Conservation (phyloP, 2,113 vertebrate genomes). For the Brachypodius melanocephalos region DNA sequence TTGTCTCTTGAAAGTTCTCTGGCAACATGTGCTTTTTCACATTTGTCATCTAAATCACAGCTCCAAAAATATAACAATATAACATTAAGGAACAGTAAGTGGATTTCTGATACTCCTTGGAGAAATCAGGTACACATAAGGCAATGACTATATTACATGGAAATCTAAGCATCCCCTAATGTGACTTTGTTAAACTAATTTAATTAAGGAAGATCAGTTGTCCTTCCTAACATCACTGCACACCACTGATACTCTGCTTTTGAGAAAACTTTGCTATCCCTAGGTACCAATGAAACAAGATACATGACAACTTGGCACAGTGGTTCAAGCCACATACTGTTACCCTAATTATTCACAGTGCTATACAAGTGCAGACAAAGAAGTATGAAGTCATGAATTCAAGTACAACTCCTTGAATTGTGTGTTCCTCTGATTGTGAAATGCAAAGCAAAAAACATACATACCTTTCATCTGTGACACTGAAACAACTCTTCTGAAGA, state of each 20-base stretch:
- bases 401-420: not conserved
- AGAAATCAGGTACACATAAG: constrained; percentile 20
- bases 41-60: constrained; percentile 55
- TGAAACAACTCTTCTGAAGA: not conserved
- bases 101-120: not conserved
- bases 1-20: constrained; percentile 59
- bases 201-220: not conserved
- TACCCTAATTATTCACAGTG: not conserved
- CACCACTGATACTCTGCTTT: not conserved
- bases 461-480: not conserved
- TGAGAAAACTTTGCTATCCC: not conserved
- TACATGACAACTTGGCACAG: not conserved
- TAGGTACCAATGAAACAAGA: not conserved
- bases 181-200: not conserved
- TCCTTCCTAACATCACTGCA: not conserved
- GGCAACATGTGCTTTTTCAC: constrained; percentile 47
- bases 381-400: not conserved
- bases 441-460: not conserved
- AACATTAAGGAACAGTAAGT: constrained; percentile 18
- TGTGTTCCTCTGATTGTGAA: not conserved
- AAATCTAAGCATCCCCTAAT: not conserved
- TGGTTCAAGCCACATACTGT: not conserved
- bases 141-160: not conserved
- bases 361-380: not conserved
- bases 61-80: constrained; percentile 11